Evolutionary conservation across 37 sponge, comb jelly and placozoan species (phyloP), one percentile per base, ranked within the genome.

Genomic region (Bolinopsis microptera): DNA sequence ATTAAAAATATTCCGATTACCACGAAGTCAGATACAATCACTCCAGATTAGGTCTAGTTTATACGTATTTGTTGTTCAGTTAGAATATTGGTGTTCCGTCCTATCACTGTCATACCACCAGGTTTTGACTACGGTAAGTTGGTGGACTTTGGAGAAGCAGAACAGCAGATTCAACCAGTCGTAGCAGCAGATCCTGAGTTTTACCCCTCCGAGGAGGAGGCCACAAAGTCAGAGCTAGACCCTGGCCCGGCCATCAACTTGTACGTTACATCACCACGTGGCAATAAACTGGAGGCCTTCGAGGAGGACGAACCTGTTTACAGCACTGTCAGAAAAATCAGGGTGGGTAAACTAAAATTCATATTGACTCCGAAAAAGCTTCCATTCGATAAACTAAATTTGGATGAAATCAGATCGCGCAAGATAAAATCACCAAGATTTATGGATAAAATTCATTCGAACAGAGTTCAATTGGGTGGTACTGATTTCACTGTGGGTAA

Each of bases 321-420:
- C 74, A 70, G 74, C 74, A 70, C 74, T 22, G 74, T 70, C 30
- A 70, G 74, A 26, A 70, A 70, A 22, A 70, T 70, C 74, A 70
- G 74, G 74, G 74, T 70, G 61, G 61, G 61, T 48, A 48, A 48
- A 48, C 13, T 48, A 18, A 13, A 18, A 18, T 48, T 48, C 61
- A 13, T 18, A 48, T 48, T 48, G 61, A 5, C 9, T 13, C 61
- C 61, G 5, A 5, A 48, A 48, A 48, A 48, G 13, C 61, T 48
- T 48, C 9, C 5, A 48, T 18, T 48, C 9, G 61, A 48, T 13
- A 48, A 13, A 13, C 61, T 48, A 5, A 13, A 48, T 48, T 48
- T 48, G 61, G 61, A 48, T 48, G 13, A 48, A 48, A 48, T 48
- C 61, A 48, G 13, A 48, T 48, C 61, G 5, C 61, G 61, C 9